A percentile compares a stretch with the other conserved stretches of the same genome.
Evolutionary conservation across 2,113 vertebrate species (phyloP).

Genomic region (Ranitomeya variabilis): DNA sequence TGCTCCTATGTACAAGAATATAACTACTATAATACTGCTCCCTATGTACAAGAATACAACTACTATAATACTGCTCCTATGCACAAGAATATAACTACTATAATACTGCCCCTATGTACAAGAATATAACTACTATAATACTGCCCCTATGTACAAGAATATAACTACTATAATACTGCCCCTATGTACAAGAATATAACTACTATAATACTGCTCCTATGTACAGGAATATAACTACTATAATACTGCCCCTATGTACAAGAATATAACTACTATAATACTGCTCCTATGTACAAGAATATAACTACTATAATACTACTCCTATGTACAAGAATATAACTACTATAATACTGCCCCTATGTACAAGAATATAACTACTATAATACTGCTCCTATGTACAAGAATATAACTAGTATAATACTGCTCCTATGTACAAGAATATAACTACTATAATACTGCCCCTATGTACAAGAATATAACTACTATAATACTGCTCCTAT

Average conservation of each 20-base stretch:
- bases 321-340: too few relatives aligned
- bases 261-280: too few relatives aligned
- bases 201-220: too few relatives aligned
- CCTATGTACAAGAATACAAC: constrained; percentile 6
- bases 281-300: too few relatives aligned
- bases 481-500: constrained; percentile 4
- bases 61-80: constrained; percentile 4
- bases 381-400: constrained; percentile 3
- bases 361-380: constrained; percentile 55
- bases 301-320: too few relatives aligned
- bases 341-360: background rate
- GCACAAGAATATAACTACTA: background rate
- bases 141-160: too few relatives aligned
- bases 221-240: too few relatives aligned
- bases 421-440: constrained; percentile 6
- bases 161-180: too few relatives aligned
- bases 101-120: background rate
- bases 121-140: too few relatives aligned
- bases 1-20: constrained; percentile 7
- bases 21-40: constrained; percentile 8
- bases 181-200: too few relatives aligned
- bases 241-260: too few relatives aligned
- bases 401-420: constrained; percentile 5
- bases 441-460: constrained; percentile 8
- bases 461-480: constrained; percentile 10